phyloP scores from a whole-genome alignment of 1,140 invertebrate genomes.

The Latrodectus geometricus region DNA sequence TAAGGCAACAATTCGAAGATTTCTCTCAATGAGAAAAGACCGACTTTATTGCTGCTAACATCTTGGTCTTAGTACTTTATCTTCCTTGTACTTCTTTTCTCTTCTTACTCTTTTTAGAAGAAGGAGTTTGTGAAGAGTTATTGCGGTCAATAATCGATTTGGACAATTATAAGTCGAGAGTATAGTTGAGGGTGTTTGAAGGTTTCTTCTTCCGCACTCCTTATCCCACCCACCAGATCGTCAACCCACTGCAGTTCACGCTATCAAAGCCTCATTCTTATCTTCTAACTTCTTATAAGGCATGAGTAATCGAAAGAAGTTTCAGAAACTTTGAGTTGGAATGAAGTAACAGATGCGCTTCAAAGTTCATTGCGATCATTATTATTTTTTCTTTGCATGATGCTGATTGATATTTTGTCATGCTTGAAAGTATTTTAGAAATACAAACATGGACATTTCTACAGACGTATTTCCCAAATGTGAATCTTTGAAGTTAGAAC shows the following conservation, averaged over 20 bases:
- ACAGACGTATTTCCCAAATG: too few relatives aligned
- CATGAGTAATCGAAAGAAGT: slow-evolving; percentile 54
- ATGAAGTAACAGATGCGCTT: slow-evolving; percentile 53
- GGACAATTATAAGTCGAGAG: slow-evolving; percentile 50
- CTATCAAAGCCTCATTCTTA: slow-evolving; percentile 38
- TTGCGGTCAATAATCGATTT: slow-evolving; percentile 59
- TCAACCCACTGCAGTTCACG: slow-evolving; percentile 9
- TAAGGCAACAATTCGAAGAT: slow-evolving; percentile 53
- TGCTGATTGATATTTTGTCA: too few relatives aligned
- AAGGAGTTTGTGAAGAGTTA: slow-evolving; percentile 52
- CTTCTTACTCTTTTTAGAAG: not conserved
- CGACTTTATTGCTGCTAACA: slow-evolving; percentile 59
- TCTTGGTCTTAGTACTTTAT: slow-evolving; percentile 59
- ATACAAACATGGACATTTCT: too few relatives aligned
- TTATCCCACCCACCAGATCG: too few relatives aligned
- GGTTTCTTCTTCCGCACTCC: too few relatives aligned
- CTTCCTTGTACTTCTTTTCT: slow-evolving; percentile 37
- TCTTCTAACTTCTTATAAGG: slow-evolving; percentile 48
- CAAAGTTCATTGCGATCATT: slow-evolving; percentile 24
- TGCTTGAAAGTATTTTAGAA: too few relatives aligned
- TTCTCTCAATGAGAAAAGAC: slow-evolving; percentile 53
- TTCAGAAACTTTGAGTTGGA: slow-evolving; percentile 31
- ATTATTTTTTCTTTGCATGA: slow-evolving; percentile 5
- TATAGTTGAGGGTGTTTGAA: slow-evolving; percentile 25
- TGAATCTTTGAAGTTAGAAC: too few relatives aligned